Evolutionary conservation across 2,888 invertebrate genomes (phyloP), one percentile per base, ranked within the genome.

Genomic region (Euproctis similis): DNA sequence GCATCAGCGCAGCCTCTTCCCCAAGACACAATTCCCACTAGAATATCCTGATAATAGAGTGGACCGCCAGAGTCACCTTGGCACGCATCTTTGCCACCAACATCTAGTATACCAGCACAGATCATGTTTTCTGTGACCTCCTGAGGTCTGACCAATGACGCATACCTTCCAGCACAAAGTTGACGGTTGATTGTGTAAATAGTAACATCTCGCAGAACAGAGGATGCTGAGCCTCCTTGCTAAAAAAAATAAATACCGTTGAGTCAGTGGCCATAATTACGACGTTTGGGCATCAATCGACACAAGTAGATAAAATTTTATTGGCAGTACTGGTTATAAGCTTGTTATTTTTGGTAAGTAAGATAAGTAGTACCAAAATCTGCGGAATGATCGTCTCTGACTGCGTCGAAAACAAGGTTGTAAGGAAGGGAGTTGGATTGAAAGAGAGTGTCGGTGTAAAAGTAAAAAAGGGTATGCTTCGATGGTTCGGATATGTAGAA

Each of bases 11-110:
- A 86, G 2, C 77, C 76, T 14, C 63, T 48, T 34, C 85, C 85
- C 76, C 82, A 86, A 29, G 86, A 86, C 8, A 82, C 71, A 25
- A 86, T 45, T 8, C 85, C 86, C 26, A 86, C 53, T 31, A 80
- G 50, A 30, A 59, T 34, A 4, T 71, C 42, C n/a, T 3, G 4
- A 39, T 42, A 69, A 46, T 70, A 74, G 31, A 86, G 46, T 12
- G 86, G 86, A 16, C 86, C 86, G 2, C 86, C 86, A 24, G 78
- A 74, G 55, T 86, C 86, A 26, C 78, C 85, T 54, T 76, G 66
- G 39, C 75, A 75, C 2, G 68, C 65, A 29, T 65, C 73, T 4
- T 28, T 36, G 2, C 69, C 71, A 2, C 68, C 72, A 1, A 54
- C 30, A 21, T 58, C 58, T 3, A 62, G 35, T 2, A 62, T 10